Percentiles rank a stretch among this genome's conserved stretches.
Conservation (phyloP, 2,113 vertebrate genomes). For the Promerops cafer region DNA sequence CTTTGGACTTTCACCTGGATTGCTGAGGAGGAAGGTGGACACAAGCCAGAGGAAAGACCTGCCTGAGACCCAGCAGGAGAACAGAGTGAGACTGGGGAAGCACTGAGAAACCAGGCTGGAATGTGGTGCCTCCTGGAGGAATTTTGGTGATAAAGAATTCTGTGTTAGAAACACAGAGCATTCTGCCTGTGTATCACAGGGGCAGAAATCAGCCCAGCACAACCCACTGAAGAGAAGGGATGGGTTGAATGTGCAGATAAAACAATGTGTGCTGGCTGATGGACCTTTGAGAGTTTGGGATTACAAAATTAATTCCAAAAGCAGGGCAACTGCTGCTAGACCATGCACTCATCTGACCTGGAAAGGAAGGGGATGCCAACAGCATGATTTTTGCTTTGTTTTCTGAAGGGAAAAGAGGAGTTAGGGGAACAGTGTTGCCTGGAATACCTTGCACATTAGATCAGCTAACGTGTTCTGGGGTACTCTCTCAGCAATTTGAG, state of each 20-base stretch:
- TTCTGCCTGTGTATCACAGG: background rate
- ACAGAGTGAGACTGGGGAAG: rapidly evolving
- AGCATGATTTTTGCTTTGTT: background rate
- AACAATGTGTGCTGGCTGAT: background rate
- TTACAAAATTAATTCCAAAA: background rate
- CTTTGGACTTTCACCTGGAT: background rate
- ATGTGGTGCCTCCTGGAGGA: background rate
- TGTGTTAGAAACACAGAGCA: background rate
- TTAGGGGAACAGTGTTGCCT: background rate
- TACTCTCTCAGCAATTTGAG: background rate
- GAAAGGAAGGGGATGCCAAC: background rate
- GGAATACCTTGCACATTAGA: background rate
- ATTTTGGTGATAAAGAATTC: background rate
- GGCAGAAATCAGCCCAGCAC: background rate
- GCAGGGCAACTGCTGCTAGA: background rate
- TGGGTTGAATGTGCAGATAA: background rate
- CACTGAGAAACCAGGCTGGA: background rate
- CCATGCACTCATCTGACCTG: background rate
- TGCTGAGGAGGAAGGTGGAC: background rate
- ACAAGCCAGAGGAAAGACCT: background rate
- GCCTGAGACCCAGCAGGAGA: background rate
- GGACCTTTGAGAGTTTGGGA: background rate
- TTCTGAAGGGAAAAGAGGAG: background rate
- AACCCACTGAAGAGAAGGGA: background rate
- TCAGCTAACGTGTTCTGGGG: background rate